Conservation (phyloP, 2,113 vertebrate genomes). For the Pipa parva region DNA sequence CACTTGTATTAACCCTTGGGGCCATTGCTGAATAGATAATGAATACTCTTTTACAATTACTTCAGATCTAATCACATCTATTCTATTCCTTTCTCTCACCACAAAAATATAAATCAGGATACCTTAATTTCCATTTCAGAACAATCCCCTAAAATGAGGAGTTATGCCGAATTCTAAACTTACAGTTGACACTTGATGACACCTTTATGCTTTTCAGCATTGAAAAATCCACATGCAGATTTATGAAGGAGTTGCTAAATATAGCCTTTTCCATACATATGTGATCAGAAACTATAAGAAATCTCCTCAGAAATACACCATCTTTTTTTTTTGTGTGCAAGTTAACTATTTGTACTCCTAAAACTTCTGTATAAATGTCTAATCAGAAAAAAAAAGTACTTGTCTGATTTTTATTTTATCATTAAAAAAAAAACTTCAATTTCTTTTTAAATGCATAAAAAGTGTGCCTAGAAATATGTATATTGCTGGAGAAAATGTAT, state of each 20-base stretch:
- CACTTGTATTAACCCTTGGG: too few relatives aligned
- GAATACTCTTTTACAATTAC: too few relatives aligned
- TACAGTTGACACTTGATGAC: too few relatives aligned
- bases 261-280: constrained; percentile 32
- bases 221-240: constrained; percentile 18
- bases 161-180: too few relatives aligned
- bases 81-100: too few relatives aligned
- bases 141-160: too few relatives aligned
- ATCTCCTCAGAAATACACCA: constrained; percentile 19
- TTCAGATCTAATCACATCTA: too few relatives aligned
- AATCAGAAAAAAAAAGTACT: neutral
- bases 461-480: neutral
- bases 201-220: constrained; percentile 10
- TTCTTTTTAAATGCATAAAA: neutral
- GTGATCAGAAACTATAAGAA: constrained; percentile 33
- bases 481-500: neutral
- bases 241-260: constrained; percentile 35
- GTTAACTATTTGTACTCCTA: constrained; percentile 20
- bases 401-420: neutral
- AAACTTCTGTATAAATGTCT: neutral
- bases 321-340: constrained; percentile 1
- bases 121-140: too few relatives aligned
- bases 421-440: neutral
- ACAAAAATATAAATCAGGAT: too few relatives aligned
- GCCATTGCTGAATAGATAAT: too few relatives aligned